Base-by-base conservation (phyloP, 92 coral and sea anemone genomes). In the Ricordea florida region DNA sequence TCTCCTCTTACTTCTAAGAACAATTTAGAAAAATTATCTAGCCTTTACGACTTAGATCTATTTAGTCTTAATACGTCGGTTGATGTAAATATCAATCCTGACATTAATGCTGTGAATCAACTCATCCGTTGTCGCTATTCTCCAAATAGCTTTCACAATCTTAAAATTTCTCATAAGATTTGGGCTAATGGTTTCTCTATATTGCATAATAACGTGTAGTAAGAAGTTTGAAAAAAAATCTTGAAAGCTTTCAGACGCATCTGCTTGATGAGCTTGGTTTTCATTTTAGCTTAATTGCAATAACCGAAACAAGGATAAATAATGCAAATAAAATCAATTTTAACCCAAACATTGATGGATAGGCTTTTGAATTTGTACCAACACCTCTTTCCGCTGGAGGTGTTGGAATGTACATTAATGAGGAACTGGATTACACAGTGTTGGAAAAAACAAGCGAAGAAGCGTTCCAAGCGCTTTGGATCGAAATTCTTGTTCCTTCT, bases 301-400 rank as follows among this genome's bases (percentile, higher is more conserved):
- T 60, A 35, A 73, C 78, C 80, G 79, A 56, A 71, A 71, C 68
- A 21, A 55, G 79, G 28, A 53, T 53, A 4, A 55, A 56, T 16
- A n/a, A 72, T 20, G 69, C 28, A 5, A 29, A 41, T 58, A 21
- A 3, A 28, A 22, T 28, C 18, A 43, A 72, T 28, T 72, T 57
- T 27, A 57, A 73, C 41, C 73, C 56, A 17, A 20, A 13, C 10
- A 34, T 37, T 20, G 13, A 8, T 11, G 51, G 46, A 22, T 37
- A 37, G 8, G n/a, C 8, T n/a, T 37, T 37, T 37, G 44, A 37
- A 37, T 37, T 37, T n/a, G n/a, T 37, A 37, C 44, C 44, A 37
- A n/a, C 44, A n/a, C 44, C 44, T 37, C 44, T 37, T 37, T 8
- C 44, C 44, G 44, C 44, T 8, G 44, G 44, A 37, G 8, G n/a